Percentiles rank a stretch among this genome's conserved stretches.
phyloP scores from a whole-genome alignment of 1,140 invertebrate species.

The Battus philenor region DNA sequence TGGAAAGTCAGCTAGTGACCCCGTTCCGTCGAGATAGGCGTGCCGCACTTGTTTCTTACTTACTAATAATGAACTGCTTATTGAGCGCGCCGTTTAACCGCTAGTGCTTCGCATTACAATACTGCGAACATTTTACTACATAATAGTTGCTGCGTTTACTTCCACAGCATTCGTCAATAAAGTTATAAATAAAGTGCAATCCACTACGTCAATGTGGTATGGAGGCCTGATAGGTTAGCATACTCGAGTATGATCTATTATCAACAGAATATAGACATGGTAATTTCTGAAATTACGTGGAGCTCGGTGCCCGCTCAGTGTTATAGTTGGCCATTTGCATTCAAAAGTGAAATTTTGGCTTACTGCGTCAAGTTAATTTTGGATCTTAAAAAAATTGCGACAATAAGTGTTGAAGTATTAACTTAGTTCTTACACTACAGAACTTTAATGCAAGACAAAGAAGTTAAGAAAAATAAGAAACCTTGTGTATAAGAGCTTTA shows the following conservation, averaged over 20 bases:
- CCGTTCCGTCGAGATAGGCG: slow-evolving; percentile 25
- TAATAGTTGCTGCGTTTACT: not conserved
- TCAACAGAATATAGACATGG: slow-evolving; percentile 9
- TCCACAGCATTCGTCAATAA: too few species aligned
- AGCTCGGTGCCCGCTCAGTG: not conserved
- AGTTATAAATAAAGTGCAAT: slow-evolving; percentile 9
- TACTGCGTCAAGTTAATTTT: slow-evolving; percentile 60
- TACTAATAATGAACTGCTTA: slow-evolving; percentile 11
- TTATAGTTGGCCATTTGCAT: slow-evolving; percentile 33
- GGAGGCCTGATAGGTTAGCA: slow-evolving; percentile 11
- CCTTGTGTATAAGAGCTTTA: too few species aligned
- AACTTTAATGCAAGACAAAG: too few species aligned
- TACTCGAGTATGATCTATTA: slow-evolving; percentile 12
- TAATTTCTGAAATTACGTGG: slow-evolving; percentile 5
- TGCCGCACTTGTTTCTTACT: slow-evolving; percentile 25
- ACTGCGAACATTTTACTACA: not conserved
- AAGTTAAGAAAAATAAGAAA: too few species aligned
- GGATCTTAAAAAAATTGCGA: too few species aligned
- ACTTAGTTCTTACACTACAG: too few species aligned
- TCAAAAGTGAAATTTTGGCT: slow-evolving; percentile 49
- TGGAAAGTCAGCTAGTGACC: slow-evolving; percentile 32
- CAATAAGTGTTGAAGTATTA: too few species aligned
- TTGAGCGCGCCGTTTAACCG: not conserved
- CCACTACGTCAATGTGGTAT: slow-evolving; percentile 10
- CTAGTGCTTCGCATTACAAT: not conserved